These are phyloP conservation scores for Tetragonisca angustula DNA, from an alignment of 2,888 invertebrate genomes.

Conservation along the genomic window DNA sequence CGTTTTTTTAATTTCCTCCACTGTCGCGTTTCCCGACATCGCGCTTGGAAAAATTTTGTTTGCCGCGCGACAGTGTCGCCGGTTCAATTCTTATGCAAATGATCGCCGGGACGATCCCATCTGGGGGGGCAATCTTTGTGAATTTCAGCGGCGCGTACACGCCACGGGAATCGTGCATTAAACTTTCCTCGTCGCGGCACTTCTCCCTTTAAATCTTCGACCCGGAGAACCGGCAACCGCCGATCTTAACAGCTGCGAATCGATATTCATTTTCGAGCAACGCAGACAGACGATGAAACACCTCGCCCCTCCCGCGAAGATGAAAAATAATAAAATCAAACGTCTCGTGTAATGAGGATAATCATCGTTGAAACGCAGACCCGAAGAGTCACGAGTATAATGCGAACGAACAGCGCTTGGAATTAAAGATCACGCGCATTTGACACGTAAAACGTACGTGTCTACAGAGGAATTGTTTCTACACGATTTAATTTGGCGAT, in stretches of 20 bases:
- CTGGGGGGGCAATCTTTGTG: conserved; percentile 56
- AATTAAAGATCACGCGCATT: no score
- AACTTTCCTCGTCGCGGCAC: conserved; percentile 59
- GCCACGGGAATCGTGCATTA: conserved; percentile 57
- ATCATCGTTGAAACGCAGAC: no score
- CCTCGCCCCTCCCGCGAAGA: no score
- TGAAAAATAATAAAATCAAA: no score
- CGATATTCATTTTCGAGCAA: conserved; percentile 62
- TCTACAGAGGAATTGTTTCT: no score
- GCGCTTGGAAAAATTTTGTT: conserved; percentile 47
- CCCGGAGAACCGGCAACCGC: background rate
- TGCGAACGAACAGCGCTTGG: no score
- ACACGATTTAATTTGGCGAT: no score
- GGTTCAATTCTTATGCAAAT: conserved; percentile 65
- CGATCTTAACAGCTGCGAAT: conserved; percentile 41
- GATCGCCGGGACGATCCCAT: conserved; percentile 24
- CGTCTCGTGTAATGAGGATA: no score
- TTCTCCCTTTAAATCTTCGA: conserved; percentile 51
- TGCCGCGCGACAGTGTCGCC: conserved; percentile 11
- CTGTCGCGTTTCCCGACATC: background rate
- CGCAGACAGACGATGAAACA: background rate
- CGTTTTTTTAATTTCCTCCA: background rate
- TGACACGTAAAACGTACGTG: no score
- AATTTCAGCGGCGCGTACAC: conserved; percentile 20
- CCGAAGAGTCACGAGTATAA: no score